Evolutionary conservation across 1,140 invertebrate species (phyloP).

Genomic region (Leptonema lineaticorne): DNA sequence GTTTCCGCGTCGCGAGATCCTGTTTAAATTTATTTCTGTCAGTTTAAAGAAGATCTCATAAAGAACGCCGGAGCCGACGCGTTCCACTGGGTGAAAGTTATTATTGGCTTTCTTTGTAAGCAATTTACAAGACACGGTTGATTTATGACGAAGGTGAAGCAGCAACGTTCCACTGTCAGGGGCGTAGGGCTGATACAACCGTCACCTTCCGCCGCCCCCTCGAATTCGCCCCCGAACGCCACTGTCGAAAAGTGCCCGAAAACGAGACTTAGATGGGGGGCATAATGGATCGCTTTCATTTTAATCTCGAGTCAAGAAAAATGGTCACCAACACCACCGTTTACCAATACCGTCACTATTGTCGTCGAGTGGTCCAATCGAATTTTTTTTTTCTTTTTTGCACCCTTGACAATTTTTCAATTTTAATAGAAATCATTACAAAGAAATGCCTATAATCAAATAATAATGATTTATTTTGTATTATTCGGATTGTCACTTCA

Average conservation of each 20-base stretch:
- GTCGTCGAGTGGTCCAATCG: too few relatives aligned
- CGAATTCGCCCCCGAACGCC: too few relatives aligned
- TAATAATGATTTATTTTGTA: too few relatives aligned
- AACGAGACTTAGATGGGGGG: background rate
- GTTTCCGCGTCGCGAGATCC: background rate
- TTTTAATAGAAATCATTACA: too few relatives aligned
- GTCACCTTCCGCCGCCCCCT: too few relatives aligned
- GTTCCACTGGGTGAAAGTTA: conserved; percentile 27
- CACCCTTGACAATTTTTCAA: background rate
- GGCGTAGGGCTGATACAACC: conserved; percentile 14
- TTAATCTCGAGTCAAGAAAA: conserved; percentile 25
- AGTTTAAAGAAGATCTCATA: conserved; percentile 12
- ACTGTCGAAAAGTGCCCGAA: too few relatives aligned
- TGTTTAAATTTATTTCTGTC: conserved; percentile 13
- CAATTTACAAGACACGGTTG: conserved; percentile 31
- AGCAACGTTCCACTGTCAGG: conserved; percentile 25
- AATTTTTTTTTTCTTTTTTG: too few relatives aligned
- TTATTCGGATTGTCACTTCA: background rate
- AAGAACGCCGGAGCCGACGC: background rate
- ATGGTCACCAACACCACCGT: background rate
- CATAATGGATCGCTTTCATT: conserved; percentile 30
- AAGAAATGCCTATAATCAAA: too few relatives aligned
- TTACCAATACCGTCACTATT: too few relatives aligned
- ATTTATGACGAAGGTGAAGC: conserved; percentile 29
- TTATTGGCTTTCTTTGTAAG: conserved; percentile 35